A percentile compares a stretch with the other conserved stretches of the same genome.
These are phyloP conservation scores for Escarpia spicata DNA, from an alignment of 2,888 invertebrate species.

Conservation along the genomic window DNA sequence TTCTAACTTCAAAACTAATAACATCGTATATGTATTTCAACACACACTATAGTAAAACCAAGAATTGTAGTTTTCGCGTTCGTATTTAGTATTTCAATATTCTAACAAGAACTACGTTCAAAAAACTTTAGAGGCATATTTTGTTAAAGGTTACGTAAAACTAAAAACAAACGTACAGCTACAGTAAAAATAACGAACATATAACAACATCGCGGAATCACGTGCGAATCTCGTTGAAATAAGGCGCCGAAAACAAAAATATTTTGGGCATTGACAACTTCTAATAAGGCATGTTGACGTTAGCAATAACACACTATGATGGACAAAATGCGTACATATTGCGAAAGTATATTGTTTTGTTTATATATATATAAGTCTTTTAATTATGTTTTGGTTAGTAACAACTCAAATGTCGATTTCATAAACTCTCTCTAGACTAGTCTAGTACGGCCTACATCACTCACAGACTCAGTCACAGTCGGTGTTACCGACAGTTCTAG, in stretches of 20 bases:
- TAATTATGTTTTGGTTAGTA: no score
- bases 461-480: no score
- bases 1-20: neutral
- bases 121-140: no score
- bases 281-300: neutral
- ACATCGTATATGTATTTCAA: neutral
- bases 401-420: no score
- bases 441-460: no score
- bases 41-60: neutral
- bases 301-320: neutral
- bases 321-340: neutral
- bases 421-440: no score
- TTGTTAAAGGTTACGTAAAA: neutral
- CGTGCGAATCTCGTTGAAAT: neutral
- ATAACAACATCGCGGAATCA: conserved; percentile 10
- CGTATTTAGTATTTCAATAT: neutral
- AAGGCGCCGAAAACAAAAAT: conserved; percentile 6
- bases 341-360: neutral
- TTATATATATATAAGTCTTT: no score
- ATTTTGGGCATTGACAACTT: neutral
- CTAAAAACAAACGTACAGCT: neutral
- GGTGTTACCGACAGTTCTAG: no score
- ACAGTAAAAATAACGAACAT: neutral
- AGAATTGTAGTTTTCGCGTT: neutral
- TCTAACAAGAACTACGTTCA: no score